Conservation (phyloP, 2,113 vertebrate species). For the Piaya cayana region DNA sequence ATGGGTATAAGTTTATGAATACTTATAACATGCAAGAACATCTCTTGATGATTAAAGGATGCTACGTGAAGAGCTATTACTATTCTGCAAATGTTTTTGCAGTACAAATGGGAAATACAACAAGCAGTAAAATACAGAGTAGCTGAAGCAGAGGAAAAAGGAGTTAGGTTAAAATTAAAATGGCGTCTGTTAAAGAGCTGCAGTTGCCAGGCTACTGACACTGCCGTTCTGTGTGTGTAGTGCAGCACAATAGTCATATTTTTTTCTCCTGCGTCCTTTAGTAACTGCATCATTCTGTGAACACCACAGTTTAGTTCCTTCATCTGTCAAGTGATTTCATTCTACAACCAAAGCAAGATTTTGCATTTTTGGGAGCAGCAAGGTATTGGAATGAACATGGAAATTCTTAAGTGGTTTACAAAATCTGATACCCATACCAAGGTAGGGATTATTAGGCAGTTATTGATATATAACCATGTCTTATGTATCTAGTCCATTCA, state of each 20-base stretch:
- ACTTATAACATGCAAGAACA: neutral
- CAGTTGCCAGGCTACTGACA: conserved; percentile 75
- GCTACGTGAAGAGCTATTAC: neutral
- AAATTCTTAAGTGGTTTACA: conserved; percentile 58
- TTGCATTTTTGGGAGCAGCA: neutral
- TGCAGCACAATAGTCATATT: neutral
- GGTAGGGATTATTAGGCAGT: conserved; percentile 42
- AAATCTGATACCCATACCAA: conserved; percentile 43
- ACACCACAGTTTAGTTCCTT: conserved; percentile 19
- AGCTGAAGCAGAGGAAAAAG: conserved; percentile 17
- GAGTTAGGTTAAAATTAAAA: conserved; percentile 28
- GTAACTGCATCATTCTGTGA: conserved; percentile 48
- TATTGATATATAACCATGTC: neutral
- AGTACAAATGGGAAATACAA: neutral
- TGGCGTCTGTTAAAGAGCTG: conserved; percentile 47
- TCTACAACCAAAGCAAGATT: conserved; percentile 4
- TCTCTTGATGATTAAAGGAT: neutral
- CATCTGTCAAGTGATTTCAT: conserved; percentile 23
- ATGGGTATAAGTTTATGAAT: neutral
- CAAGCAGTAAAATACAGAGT: neutral
- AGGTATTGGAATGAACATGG: conserved; percentile 35
- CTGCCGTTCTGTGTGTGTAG: neutral
- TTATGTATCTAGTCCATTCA: neutral
- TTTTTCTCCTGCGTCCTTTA: conserved; percentile 39
- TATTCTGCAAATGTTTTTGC: neutral